Evolutionary conservation across 1,140 invertebrate species (phyloP), one percentile per base, ranked within the genome.

Genomic region (Eumeta japonica): DNA sequence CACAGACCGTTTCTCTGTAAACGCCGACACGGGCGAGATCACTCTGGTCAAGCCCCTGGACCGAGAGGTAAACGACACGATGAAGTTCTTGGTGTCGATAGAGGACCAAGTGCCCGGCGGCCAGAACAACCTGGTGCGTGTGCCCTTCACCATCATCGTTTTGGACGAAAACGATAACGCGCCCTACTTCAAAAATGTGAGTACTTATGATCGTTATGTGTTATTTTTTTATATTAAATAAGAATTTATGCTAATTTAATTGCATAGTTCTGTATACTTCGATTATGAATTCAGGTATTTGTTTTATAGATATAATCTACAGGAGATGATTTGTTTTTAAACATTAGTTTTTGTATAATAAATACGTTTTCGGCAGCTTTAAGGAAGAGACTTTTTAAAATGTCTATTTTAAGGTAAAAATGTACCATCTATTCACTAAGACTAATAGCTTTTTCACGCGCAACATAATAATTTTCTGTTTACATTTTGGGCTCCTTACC

Each of bases 151-250:
- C 29, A 85, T 93, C 28, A 90, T 93, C 14, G 83, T 95, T 19
- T 63, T 89, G 3, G 92, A 95, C 58, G 87, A 89, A 50, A 94
- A 95, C 60, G 92, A 95, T 53, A 93, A 93, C 73, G 76, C 87
- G 16, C 91, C 91, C 3, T 78, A 81, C 38, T 93, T 93, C 68
- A 78, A 84, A 70, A 82, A 86, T 71, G 86, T 88, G 68, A 79
- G 77, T 72, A 52, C 28, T 33, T n/a, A n/a, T 24, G 7, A 7
- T 24, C n/a, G 20, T 24, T 24, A 7, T 24, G n/a, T 24, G 7
- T 24, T 7, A 24, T n/a, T 7, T 24, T 24, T 24, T 24, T 7
- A 7, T 7, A 7, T 7, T 7, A 24, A 7, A 7, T 24, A 24
- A 7, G 7, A 24, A 24, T 24, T 24, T 24, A 7, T 24, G 7